Evolutionary conservation across 2,888 invertebrate species (phyloP).

Genomic region (Tyria jacobaeae): DNA sequence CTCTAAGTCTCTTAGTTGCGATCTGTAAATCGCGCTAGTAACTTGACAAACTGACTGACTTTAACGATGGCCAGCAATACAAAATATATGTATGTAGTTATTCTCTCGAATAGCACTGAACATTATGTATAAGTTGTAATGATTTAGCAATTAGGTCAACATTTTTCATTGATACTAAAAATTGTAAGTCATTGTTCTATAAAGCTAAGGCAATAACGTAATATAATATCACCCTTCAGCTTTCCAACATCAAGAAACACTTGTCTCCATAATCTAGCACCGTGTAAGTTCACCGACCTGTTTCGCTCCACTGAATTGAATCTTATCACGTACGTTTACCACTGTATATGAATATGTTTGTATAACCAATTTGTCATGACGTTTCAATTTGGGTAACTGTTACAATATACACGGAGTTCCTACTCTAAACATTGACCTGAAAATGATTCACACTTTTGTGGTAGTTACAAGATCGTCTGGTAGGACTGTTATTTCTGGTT

Average conservation of each 20-base stretch:
- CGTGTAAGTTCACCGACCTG: conserved; percentile 63
- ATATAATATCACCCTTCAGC: conserved; percentile 4
- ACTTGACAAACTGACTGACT: not conserved
- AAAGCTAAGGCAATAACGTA: too few species aligned
- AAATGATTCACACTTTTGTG: conserved; percentile 79
- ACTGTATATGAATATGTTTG: conserved; percentile 61
- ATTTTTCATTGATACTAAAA: not conserved
- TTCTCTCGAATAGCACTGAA: not conserved
- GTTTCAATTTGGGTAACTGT: conserved; percentile 81
- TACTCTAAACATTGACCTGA: conserved; percentile 76
- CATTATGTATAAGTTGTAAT: not conserved
- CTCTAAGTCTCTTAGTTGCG: not conserved
- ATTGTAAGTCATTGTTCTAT: too few species aligned
- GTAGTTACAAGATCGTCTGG: conserved; percentile 61
- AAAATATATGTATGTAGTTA: not conserved
- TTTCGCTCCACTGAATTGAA: conserved; percentile 67
- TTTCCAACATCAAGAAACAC: conserved; percentile 37
- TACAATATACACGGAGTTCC: conserved; percentile 63
- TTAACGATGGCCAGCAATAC: not conserved
- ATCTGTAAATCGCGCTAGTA: not conserved
- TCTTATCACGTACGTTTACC: conserved; percentile 70
- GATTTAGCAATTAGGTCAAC: too few species aligned
- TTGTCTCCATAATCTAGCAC: conserved; percentile 46
- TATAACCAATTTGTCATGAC: conserved; percentile 74
- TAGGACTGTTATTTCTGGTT: conserved; percentile 62